Percentiles rank a stretch among this genome's conserved stretches.
Conservation (phyloP, 2,113 vertebrate genomes). For the Patagioenas fasciata region DNA sequence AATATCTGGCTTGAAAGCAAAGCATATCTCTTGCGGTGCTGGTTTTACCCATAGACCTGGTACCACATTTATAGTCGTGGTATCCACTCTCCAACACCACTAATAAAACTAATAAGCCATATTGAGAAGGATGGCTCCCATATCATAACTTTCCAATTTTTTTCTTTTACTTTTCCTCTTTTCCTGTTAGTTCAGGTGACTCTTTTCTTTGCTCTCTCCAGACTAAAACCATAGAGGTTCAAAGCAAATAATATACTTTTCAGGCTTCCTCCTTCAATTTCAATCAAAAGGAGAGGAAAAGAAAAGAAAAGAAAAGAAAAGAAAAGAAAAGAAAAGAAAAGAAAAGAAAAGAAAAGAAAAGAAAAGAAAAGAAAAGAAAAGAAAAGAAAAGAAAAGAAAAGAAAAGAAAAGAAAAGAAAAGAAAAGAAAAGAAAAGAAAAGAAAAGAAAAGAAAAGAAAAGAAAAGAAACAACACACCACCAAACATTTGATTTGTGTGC, state of each 20-base stretch:
- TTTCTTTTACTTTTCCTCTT: background rate
- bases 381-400: no score
- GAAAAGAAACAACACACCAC: no score
- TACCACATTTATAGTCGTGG: background rate
- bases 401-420: no score
- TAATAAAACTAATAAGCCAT: background rate
- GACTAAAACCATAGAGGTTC: background rate
- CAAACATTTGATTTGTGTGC: background rate
- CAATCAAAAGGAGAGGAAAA: background rate
- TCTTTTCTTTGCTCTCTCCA: background rate
- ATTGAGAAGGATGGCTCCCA: background rate
- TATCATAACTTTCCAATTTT: background rate
- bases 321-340: no score
- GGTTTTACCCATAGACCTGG: background rate
- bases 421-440: no score
- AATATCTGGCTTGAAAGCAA: background rate
- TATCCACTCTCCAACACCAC: background rate
- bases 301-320: no score
- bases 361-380: no score
- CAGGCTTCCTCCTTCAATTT: background rate
- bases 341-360: no score
- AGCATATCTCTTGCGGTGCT: background rate
- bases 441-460: background rate
- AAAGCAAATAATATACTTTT: background rate
- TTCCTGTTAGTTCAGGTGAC: background rate